Conservation (phyloP, 2,888 invertebrate genomes). For the Hirudinaria manillensis region DNA sequence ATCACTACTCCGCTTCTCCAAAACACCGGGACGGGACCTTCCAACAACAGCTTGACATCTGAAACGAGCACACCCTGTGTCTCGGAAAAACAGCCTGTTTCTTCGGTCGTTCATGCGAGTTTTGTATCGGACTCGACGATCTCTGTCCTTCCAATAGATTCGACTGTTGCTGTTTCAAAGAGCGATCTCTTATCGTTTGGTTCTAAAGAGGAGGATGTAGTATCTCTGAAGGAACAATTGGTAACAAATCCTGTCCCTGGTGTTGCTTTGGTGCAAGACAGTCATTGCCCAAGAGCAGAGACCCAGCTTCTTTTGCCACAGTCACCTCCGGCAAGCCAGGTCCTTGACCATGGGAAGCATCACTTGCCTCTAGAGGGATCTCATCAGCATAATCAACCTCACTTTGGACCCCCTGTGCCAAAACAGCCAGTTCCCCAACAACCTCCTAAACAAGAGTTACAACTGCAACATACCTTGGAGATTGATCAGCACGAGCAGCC, state of each 20-base stretch:
- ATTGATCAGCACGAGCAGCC: background rate
- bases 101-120: background rate
- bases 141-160: background rate
- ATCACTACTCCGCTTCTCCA: background rate
- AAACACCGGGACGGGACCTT: slow-evolving; percentile 17
- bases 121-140: no score
- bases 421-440: slow-evolving; percentile 2
- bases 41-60: background rate
- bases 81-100: background rate
- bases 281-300: background rate
- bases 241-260: no score
- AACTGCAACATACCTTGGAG: slow-evolving; percentile 3
- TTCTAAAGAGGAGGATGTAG: no score
- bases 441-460: background rate
- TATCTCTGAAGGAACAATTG: no score
- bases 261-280: no score
- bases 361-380: background rate
- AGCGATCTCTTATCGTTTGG: background rate
- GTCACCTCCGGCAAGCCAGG: background rate
- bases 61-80: background rate
- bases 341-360: background rate
- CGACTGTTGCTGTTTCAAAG: background rate
- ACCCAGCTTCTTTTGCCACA: background rate
- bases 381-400: background rate
- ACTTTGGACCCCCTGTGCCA: background rate